Conservation (phyloP, 1,140 invertebrate species). For the Drosophila pseudoananassae region DNA sequence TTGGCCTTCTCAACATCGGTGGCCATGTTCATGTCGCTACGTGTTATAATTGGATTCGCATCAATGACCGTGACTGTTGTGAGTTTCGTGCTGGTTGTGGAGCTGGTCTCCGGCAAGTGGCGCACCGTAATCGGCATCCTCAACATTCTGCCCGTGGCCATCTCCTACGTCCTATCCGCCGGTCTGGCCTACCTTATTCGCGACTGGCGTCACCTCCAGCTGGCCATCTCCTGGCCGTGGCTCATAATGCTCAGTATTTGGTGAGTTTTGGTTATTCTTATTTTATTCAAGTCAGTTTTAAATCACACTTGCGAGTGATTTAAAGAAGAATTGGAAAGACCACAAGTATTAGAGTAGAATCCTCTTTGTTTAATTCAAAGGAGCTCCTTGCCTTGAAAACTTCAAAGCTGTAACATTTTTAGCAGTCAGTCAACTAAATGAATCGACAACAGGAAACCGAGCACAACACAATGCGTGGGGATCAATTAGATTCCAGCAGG, state of each 20-base stretch:
- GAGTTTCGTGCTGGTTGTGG: slow-evolving; percentile 90
- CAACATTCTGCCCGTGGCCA: slow-evolving; percentile 88
- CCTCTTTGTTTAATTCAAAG: slow-evolving; percentile 4
- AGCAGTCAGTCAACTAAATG: slow-evolving; percentile 55
- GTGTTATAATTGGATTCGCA: slow-evolving; percentile 88
- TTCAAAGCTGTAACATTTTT: slow-evolving; percentile 55
- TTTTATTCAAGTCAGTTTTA: not conserved
- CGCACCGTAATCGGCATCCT: slow-evolving; percentile 89
- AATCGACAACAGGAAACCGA: slow-evolving; percentile 58
- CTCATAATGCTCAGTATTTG: slow-evolving; percentile 87
- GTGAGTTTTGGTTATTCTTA: slow-evolving; percentile 83
- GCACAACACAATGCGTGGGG: slow-evolving; percentile 32
- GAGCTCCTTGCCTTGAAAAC: not conserved
- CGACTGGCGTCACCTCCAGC: slow-evolving; percentile 89
- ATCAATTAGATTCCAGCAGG: slow-evolving; percentile 73
- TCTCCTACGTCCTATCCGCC: slow-evolving; percentile 89
- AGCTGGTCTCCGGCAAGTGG: slow-evolving; percentile 89
- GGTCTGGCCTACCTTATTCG: slow-evolving; percentile 87
- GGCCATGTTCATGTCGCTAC: slow-evolving; percentile 87
- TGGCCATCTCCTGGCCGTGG: slow-evolving; percentile 89
- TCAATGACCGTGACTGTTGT: slow-evolving; percentile 88
- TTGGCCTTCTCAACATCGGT: slow-evolving; percentile 88
- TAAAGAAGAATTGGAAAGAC: not conserved
- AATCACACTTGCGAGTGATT: not conserved
- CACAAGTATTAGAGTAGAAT: not conserved